Evolutionary conservation across 2,797 vertebrate species (phyloP).

Genomic region (Coregonus suidteri): DNA sequence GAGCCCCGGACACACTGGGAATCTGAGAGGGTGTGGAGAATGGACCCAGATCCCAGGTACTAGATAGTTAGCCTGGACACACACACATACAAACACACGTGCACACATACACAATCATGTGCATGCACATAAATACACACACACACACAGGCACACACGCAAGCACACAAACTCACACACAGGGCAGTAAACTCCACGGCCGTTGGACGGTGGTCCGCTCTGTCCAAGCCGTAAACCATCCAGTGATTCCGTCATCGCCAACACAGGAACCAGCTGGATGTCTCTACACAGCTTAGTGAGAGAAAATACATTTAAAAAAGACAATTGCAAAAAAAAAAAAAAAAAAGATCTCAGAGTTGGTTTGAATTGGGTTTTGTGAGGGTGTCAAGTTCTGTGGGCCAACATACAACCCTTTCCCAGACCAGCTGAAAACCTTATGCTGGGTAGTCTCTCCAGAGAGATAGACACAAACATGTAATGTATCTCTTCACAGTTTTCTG

Average conservation of each 20-base stretch:
- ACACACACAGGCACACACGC: neutral
- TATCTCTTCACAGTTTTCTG: neutral
- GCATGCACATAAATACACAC: neutral
- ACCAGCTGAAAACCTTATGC: constrained; percentile 12
- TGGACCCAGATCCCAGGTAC: constrained; percentile 48
- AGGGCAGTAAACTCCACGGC: no score
- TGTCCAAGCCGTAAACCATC: constrained; percentile 42
- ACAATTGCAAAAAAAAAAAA: constrained; percentile 20
- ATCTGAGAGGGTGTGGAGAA: constrained; percentile 44
- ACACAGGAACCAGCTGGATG: constrained; percentile 60
- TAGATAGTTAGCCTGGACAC: constrained; percentile 48
- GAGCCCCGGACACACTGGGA: constrained; percentile 21
- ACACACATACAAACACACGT: neutral
- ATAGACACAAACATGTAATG: constrained; percentile 12
- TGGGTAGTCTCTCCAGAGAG: neutral
- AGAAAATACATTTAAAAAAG: neutral
- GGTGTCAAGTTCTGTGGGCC: constrained; percentile 14
- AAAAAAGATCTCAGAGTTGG: constrained; percentile 12
- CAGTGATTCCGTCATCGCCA: constrained; percentile 46
- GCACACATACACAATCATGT: neutral
- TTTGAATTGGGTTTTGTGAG: constrained; percentile 2
- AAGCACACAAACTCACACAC: neutral
- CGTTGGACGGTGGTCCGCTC: constrained; percentile 17
- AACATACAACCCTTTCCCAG: constrained; percentile 14
- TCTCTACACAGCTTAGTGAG: constrained; percentile 23